Evolutionary conservation across 2,797 vertebrate species (phyloP), one percentile per base, ranked within the genome.

Genomic region (Characodon lateralis): DNA sequence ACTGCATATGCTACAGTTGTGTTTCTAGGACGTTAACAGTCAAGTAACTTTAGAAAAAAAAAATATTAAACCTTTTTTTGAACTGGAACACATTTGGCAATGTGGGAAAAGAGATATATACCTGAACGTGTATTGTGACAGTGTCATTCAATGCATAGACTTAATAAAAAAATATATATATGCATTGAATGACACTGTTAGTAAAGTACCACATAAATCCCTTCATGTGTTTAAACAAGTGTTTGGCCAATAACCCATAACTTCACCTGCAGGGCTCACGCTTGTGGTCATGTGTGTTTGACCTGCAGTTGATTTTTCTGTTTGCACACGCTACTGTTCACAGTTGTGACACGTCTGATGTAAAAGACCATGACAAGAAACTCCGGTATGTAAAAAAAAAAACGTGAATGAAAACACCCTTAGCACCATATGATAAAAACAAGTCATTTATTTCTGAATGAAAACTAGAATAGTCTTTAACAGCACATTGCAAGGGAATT

Each of bases 391-490:
- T 39, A 22, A 9, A 63, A 61, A 72, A 1, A n/a, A 39, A 65
- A 13, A 13, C 12, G 3, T 24, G 7, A 82, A 77, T 20, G 74
- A 74, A 58, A 46, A 63, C 43, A 72, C 73, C 58, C 6, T 1
- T 10, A 61, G 61, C n/a, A 80, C 81, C n/a, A 70, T 78, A 7
- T 89, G 79, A 89, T 93, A 93, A 93, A 35, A 93, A 94, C 94
- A 95, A 95, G 91, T 93, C 86, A 94, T 95, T 95, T 95, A 95
- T 95, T 95, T 94, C 87, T 89, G 92, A 94, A 89, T 87, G 86
- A 94, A 94, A 94, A 94, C 91, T 94, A 94, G 94, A 94, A 92
- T 89, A 46, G 86, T 94, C 83, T 92, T 88, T 69, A 94, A 94
- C 91, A 94, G 93, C 94, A 96, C 94, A 95, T 95, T 94, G 93